Evolutionary conservation across 37 sponge, comb jelly and placozoan genomes (phyloP).

Genomic region (Mnemiopsis leidyi): DNA sequence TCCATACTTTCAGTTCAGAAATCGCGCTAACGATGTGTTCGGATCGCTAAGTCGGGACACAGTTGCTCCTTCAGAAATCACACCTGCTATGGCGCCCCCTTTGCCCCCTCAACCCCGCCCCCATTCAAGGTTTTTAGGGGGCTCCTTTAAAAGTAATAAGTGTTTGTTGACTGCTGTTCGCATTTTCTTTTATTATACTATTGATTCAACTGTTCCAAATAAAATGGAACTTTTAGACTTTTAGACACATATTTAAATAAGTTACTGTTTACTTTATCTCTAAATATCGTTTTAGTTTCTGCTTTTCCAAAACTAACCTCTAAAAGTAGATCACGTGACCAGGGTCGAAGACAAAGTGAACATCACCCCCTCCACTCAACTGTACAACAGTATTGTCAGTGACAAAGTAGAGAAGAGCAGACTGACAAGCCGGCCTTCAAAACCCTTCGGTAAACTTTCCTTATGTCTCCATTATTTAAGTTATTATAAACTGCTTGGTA

Average conservation of each 20-base stretch:
- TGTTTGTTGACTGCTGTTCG: no score
- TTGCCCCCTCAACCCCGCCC: background rate
- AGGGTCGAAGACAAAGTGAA: conserved; percentile 36
- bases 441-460: background rate
- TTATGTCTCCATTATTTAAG: no score
- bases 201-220: no score
- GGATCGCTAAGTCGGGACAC: conserved; percentile 17
- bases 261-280: no score
- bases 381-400: conserved; percentile 10
- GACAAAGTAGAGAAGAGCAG: background rate
- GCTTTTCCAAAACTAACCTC: no score
- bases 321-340: no score
- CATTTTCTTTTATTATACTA: no score
- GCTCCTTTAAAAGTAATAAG: no score
- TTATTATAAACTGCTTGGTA: no score
- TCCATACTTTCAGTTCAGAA: conserved; percentile 64
- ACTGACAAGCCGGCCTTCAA: background rate
- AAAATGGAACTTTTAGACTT: no score
- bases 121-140: background rate
- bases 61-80: conserved; percentile 10
- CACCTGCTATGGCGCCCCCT: conserved; percentile 15
- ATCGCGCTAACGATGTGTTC: conserved; percentile 37
- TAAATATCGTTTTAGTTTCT: no score
- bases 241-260: no score
- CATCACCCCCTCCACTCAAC: conserved; percentile 1